Evolutionary conservation across 1,140 invertebrate species (phyloP), one percentile per base, ranked within the genome.

Genomic region (Lethocerus indicus): DNA sequence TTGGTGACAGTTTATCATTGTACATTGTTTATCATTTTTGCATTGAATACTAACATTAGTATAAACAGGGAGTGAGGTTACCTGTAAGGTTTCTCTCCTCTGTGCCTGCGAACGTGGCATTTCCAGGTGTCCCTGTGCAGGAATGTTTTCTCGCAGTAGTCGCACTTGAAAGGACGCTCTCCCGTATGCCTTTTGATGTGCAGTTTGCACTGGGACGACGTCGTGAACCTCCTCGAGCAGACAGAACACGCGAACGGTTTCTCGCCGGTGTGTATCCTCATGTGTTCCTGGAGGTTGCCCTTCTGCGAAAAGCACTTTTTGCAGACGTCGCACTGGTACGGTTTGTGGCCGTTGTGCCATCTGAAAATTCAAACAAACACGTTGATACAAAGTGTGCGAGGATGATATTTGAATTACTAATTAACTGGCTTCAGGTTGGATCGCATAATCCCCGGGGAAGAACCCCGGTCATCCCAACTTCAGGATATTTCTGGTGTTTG

Each of bases 311-410:
- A 59, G 13, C 27, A 72, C 59, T 82, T 83, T 0, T 78, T 78
- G 59, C 83, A 86, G 1, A 81, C 61, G 51, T 77, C 71, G 56
- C 83, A 87, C 28, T 75, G 73, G 57, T 74, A 83, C 1, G 78
- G 77, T 50, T 79, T 72, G 60, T 61, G 50, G 74, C 73, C 74
- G 57, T 58, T 70, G 54, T 72, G 71, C 65, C 67, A 69, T 29
- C 73, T 46, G 56, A 59, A 71, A 18, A 18, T 41, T n/a, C 21
- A 18, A 18, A 41, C 16, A 18, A 18, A 41, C 16, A 18, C 21
- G 6, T 6, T 18, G 16, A 18, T 9, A 18, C 21, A 18, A 9
- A 9, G 16, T 41, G 39, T 18, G 16, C 9, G 7, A 18, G 21
- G 16, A 9, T 6, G n/a, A 41, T 41, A 9, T 41, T 41, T 6